Conservation (phyloP, 1,140 invertebrate species). For the Megathymus violae region DNA sequence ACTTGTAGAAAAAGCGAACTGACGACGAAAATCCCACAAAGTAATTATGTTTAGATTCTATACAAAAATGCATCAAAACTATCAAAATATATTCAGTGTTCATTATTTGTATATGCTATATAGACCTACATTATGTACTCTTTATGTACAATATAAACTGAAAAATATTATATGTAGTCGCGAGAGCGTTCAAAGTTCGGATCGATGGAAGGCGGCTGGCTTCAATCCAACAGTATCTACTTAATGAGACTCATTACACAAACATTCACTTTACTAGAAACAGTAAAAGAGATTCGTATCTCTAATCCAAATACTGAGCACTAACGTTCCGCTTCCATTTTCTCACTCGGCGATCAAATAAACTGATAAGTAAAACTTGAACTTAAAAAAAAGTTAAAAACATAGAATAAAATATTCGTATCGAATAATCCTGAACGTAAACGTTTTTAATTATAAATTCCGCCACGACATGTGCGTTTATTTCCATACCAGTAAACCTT, state of each 20-base stretch:
- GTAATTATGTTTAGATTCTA: no score
- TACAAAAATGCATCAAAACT: no score
- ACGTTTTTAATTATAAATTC: no score
- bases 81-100: no score
- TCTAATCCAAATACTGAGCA: constrained; percentile 19
- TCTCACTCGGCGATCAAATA: not conserved
- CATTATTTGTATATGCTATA: no score
- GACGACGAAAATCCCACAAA: no score
- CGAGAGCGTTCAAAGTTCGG: constrained; percentile 15
- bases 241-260: constrained; percentile 65
- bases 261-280: constrained; percentile 42
- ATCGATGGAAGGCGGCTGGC: constrained; percentile 47
- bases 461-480: no score
- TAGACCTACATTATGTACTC: constrained; percentile 1
- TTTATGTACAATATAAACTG: constrained; percentile 14
- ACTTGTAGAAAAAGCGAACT: no score
- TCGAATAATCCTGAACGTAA: no score
- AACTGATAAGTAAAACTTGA: not conserved
- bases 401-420: no score
- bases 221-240: constrained; percentile 57
- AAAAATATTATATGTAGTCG: constrained; percentile 28
- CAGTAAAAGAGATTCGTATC: constrained; percentile 24
- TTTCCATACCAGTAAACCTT: no score
- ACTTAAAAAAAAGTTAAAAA: no score
- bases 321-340: constrained; percentile 14